Evolutionary conservation across 1,140 invertebrate species (phyloP).

Genomic region (Mycetomoellerius zeteki): DNA sequence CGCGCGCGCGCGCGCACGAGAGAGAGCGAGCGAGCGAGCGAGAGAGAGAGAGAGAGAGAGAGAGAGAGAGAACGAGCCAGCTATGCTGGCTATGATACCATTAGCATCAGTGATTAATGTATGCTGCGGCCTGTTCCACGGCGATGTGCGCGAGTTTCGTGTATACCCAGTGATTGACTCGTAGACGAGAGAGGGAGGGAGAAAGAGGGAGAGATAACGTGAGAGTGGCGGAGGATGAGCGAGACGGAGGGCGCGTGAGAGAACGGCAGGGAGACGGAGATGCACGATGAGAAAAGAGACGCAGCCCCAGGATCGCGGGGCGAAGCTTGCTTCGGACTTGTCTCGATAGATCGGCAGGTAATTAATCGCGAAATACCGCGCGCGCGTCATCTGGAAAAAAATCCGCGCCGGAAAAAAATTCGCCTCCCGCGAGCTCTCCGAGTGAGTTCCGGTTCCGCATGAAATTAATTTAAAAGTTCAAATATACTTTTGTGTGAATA

Average conservation of each 20-base stretch:
- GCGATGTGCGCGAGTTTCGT: slow-evolving; percentile 80
- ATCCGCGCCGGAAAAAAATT: slow-evolving; percentile 42
- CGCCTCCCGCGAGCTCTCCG: slow-evolving; percentile 28
- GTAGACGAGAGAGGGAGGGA: slow-evolving; percentile 54
- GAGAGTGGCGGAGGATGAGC: slow-evolving; percentile 1
- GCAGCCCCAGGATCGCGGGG: slow-evolving; percentile 28
- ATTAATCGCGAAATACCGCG: slow-evolving; percentile 78
- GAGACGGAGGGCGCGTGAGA: slow-evolving; percentile 38
- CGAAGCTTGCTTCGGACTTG: slow-evolving; percentile 67
- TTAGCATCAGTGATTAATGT: slow-evolving; percentile 87
- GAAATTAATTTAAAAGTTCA: slow-evolving; percentile 64
- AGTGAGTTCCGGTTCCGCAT: slow-evolving; percentile 12
- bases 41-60: background rate
- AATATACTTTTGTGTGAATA: slow-evolving; percentile 56
- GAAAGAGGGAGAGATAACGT: slow-evolving; percentile 30
- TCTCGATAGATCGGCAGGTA: slow-evolving; percentile 77
- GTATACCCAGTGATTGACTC: slow-evolving; percentile 84
- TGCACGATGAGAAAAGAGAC: slow-evolving; percentile 46
- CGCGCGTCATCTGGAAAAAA: slow-evolving; percentile 63
- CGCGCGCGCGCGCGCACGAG: slow-evolving; percentile 49
- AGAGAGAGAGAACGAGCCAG: slow-evolving; percentile 73
- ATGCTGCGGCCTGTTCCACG: slow-evolving; percentile 84
- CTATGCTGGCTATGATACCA: slow-evolving; percentile 85
- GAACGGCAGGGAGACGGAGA: slow-evolving; percentile 10
- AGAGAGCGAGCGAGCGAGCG: slow-evolving; percentile 40